Base-by-base conservation (phyloP, 2,888 invertebrate genomes). In the Drosophila infuscata region DNA sequence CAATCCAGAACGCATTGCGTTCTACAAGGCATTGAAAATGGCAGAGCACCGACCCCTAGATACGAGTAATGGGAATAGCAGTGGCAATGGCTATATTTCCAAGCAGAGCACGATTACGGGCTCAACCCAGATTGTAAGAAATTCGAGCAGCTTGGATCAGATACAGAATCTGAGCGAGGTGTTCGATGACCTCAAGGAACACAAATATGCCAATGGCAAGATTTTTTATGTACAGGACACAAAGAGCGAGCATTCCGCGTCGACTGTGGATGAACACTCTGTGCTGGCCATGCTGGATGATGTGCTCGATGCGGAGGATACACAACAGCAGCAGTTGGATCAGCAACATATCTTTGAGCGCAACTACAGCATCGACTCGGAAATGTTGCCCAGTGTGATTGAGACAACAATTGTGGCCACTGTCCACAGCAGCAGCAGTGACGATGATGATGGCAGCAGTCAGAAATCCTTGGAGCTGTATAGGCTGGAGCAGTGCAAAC, bases 251-350 rank as follows among this genome's bases (percentile, higher is more conserved):
- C 76, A 76, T 11, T 88, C 86, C 2, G 68, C 67, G 0, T 57
- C 43, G 0, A 80, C 80, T 0, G 91, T 91, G 32, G 92, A 92
- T 46, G 91, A 91, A 25, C 90, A 88, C 43, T 90, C 90, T 0
- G 93, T 91, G 1, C 88, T 93, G 46, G 92, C 92, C 29, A 88
- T 93, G 79, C 58, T 93, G 25, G 93, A 93, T 59, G 90, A 92
- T 82, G 89, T 93, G 6, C 82, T 93, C 0, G 87, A 92, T 35
- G 89, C 87, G 0, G 91, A 91, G 67, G 92, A 92, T 7, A 70
- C 70, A 1, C 78, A 78, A 7, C 78, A 80, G 32, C 60, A 58
- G 8, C 66, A 71, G 12, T 66, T 76, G 51, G 70, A 77, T 11
- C 77, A 84, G 9, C 73, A 82, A 12, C 65, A 84, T 0, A 81